Evolutionary conservation across 1,140 invertebrate species (phyloP), one percentile per base, ranked within the genome.

Genomic region (Zaprionus gabonicus): DNA sequence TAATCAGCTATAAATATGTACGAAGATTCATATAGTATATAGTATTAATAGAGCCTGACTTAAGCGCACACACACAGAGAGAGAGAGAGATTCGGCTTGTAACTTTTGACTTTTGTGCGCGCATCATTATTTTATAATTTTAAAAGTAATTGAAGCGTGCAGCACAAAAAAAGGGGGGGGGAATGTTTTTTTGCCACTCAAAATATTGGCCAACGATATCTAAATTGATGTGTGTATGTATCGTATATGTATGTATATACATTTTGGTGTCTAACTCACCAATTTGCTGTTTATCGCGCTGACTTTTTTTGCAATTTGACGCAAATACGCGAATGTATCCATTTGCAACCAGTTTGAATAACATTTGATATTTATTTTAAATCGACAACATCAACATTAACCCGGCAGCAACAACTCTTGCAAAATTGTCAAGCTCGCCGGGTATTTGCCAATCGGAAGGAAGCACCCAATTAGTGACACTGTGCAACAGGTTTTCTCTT

Each of bases 81-180:
- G 5, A 28, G 6, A 28, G 1, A 7, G 28, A 59, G 69, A 55
- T 80, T 82, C 17, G 51, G 65, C 57, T 60, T 64, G 73, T 75
- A 75, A 67, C 53, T 88, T 75, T 44, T 51, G 49, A 13, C 28
- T 69, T 69, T 69, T 56, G 59, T 63, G 57, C 57, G 57, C 57
- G 62, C 68, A 71, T 76, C 49, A 62, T 85, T 81, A 78, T 78
- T 85, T 76, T 79, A 76, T 76, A 76, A 76, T 71, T 90, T 81
- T 71, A 65, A 67, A 75, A 68, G 69, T 90, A 85, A 90, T 82
- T 82, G 85, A 90, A 90, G 85, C 85, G 81, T 88, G 78, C 78
- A 80, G 41, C 41, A 82, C 79, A 73, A 85, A 66, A 77, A 81
- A 84, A 70, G 56, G 72, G 59, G 60, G 72, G 56, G 72, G 59